These are phyloP conservation scores for Cheilosia urbana DNA, from an alignment of 2,888 invertebrate genomes.

Conservation along the genomic window DNA sequence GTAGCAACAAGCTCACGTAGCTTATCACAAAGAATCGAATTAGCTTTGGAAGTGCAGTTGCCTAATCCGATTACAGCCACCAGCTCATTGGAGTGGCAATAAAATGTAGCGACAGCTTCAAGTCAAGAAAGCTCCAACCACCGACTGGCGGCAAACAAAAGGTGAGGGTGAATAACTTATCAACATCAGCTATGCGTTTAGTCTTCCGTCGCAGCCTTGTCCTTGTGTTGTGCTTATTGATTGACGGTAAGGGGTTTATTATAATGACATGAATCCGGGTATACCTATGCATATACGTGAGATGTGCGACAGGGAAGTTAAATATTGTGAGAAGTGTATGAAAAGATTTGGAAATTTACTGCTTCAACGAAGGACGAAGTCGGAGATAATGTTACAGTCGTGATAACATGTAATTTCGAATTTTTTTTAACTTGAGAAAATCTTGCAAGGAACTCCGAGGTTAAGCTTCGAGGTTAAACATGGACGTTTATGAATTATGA, in stretches of 20 bases:
- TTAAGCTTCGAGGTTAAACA: too few species aligned
- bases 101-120: constrained; percentile 51
- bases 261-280: constrained; percentile 27
- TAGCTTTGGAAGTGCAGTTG: constrained; percentile 66
- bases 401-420: too few species aligned
- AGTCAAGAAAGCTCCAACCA: constrained; percentile 36
- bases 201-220: constrained; percentile 32
- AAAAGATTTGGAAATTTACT: constrained; percentile 5
- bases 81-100: constrained; percentile 66
- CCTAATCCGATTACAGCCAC: constrained; percentile 69
- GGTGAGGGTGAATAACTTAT: constrained; percentile 40
- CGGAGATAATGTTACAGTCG: too few species aligned
- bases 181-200: constrained; percentile 37
- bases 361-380: too few species aligned
- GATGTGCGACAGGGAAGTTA: constrained; percentile 23
- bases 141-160: neutral
- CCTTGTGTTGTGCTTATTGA: constrained; percentile 19
- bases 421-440: too few species aligned
- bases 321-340: constrained; percentile 41
- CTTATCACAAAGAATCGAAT: constrained; percentile 70
- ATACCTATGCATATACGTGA: neutral
- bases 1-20: constrained; percentile 68
- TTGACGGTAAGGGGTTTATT: constrained; percentile 21
- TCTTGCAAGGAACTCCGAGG: too few species aligned
- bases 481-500: too few species aligned